Evolutionary conservation across 1,140 invertebrate genomes (phyloP).

Genomic region (Lasioglossum albipes): DNA sequence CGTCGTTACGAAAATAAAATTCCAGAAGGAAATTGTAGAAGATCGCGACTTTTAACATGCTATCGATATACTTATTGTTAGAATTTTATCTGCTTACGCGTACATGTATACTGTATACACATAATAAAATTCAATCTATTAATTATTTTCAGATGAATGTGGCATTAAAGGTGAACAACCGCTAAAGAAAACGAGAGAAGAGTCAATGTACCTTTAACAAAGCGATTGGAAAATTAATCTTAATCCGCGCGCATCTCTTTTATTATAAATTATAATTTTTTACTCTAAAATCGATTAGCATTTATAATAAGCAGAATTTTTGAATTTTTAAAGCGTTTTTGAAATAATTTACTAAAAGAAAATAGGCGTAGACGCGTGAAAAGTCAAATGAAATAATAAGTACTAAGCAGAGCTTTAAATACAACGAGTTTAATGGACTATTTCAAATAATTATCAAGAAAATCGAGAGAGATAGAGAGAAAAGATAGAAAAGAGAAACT

Average conservation of each 20-base stretch:
- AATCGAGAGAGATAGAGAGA: background rate
- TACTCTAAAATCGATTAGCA: background rate
- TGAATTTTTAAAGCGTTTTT: constrained; percentile 22
- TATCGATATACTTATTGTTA: background rate
- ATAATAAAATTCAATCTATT: background rate
- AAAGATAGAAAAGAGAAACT: constrained; percentile 20
- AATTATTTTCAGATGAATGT: constrained; percentile 32
- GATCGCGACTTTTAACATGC: background rate
- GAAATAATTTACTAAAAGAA: constrained; percentile 12
- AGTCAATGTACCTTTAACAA: background rate
- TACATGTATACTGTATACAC: too few relatives aligned
- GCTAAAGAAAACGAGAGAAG: background rate
- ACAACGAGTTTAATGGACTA: constrained; percentile 19
- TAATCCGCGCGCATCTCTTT: background rate
- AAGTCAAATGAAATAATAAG: constrained; percentile 4
- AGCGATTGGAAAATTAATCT: background rate
- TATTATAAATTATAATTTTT: constrained; percentile 24
- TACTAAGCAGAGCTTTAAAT: constrained; percentile 4
- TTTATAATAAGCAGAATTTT: background rate
- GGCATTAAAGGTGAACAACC: constrained; percentile 7
- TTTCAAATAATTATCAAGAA: background rate
- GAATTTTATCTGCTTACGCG: background rate
- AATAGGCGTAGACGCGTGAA: background rate
- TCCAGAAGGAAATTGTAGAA: constrained; percentile 9
- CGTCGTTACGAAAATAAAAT: constrained; percentile 41